These are phyloP conservation scores for Stigmatopora nigra DNA, from an alignment of 2,113 vertebrate species.

Conservation along the genomic window DNA sequence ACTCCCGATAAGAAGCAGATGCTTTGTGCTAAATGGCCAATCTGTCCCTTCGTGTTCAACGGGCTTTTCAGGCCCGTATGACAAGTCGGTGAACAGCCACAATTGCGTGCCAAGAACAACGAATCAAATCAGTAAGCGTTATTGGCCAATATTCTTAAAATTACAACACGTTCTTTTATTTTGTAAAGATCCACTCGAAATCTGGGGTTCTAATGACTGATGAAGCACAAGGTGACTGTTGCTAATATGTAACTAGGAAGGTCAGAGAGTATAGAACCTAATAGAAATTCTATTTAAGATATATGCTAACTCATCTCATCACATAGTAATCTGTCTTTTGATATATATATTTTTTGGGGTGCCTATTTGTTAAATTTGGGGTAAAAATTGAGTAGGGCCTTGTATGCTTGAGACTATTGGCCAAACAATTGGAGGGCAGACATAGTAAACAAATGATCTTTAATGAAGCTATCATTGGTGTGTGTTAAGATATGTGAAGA, in stretches of 20 bases:
- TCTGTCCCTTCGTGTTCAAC: conserved; percentile 35
- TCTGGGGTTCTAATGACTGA: not conserved
- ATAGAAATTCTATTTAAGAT: not conserved
- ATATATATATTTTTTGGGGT: not conserved
- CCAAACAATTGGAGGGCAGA: not conserved
- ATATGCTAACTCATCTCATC: not conserved
- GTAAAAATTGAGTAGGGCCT: not conserved
- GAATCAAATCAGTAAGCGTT: not conserved
- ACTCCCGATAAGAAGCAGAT: conserved; percentile 6
- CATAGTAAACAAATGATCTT: not conserved
- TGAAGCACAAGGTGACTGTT: not conserved
- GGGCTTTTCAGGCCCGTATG: not conserved
- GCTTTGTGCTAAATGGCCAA: conserved; percentile 43
- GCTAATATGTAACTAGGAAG: not conserved
- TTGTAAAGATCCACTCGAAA: not conserved
- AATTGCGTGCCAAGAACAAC: not conserved
- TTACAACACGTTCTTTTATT: not conserved
- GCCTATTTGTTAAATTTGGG: not conserved
- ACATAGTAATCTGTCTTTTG: not conserved
- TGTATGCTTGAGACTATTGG: not conserved
- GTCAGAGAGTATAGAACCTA: not conserved
- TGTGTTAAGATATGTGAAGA: not conserved
- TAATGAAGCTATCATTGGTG: not conserved
- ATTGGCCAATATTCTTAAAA: not conserved
- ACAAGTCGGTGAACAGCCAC: not conserved